Evolutionary conservation across 2,113 vertebrate genomes (phyloP).

Genomic region (Verasper variegatus): DNA sequence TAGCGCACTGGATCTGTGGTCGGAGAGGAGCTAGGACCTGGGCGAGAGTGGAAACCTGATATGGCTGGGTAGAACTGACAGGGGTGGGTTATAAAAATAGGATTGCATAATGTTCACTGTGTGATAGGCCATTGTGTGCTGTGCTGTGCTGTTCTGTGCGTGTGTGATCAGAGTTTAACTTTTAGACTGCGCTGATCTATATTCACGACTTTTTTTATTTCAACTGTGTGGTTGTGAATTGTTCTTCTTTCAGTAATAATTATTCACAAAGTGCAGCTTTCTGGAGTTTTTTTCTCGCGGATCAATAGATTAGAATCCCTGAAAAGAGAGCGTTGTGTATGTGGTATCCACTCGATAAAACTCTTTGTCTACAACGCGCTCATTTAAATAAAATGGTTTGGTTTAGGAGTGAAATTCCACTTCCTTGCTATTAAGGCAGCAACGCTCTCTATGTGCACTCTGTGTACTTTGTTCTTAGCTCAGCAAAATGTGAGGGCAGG

Average conservation of each 20-base stretch:
- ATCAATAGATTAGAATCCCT: slow-evolving; percentile 49
- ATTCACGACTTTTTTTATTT: slow-evolving; percentile 17
- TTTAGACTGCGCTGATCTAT: slow-evolving; percentile 13
- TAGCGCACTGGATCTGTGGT: slow-evolving; percentile 87
- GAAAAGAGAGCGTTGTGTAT: neutral
- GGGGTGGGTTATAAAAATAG: slow-evolving; percentile 76
- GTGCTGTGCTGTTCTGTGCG: neutral
- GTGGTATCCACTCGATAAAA: neutral
- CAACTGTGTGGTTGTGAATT: slow-evolving; percentile 7
- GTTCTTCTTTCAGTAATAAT: slow-evolving; percentile 10
- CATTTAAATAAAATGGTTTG: slow-evolving; percentile 81
- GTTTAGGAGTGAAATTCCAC: slow-evolving; percentile 78
- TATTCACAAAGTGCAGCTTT: slow-evolving; percentile 29
- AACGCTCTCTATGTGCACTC: slow-evolving; percentile 68
- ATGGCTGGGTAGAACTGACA: slow-evolving; percentile 78
- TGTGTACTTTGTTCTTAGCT: slow-evolving; percentile 82
- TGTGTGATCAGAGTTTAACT: slow-evolving; percentile 2
- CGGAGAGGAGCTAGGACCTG: slow-evolving; percentile 73
- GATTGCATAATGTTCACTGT: slow-evolving; percentile 80
- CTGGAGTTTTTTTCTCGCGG: slow-evolving; percentile 28
- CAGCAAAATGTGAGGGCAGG: slow-evolving; percentile 80
- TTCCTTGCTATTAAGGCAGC: slow-evolving; percentile 77
- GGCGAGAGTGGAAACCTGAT: slow-evolving; percentile 85
- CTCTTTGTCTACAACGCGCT: slow-evolving; percentile 35
- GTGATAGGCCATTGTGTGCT: slow-evolving; percentile 44